Base-by-base conservation (phyloP, 23 tunicate genomes). In the Trididemnum clinides region DNA sequence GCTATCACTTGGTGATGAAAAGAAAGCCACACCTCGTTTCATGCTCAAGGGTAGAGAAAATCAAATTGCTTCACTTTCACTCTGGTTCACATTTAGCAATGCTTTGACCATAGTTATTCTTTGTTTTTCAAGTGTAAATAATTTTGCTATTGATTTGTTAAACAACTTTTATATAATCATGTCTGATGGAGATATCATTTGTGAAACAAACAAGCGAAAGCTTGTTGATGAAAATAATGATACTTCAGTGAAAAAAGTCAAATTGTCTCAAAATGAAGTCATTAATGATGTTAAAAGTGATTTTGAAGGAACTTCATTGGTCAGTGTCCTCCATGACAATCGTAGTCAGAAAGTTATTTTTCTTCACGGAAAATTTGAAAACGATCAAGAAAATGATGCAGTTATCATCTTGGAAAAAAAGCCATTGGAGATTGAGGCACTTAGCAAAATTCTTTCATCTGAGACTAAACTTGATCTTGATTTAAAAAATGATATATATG, bases 401-500 rank as follows among this genome's bases (percentile, higher is more conserved):
- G 90, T 94, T 30, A 37, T 94, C n/a, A 94, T 94, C 33, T 35
- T 94, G 70, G 98, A 94, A 36, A 85, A 85, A 66, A 89, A 85
- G 38, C 82, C 91, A 2, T 51, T 82, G 26, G 57, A 51, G 18
- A 1, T 54, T 51, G 44, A 87, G 21, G 64, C 72, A 12, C 66
- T 89, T 78, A 31, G 51, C 7, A 28, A 82, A 39, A 23, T 94
- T 26, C 74, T 89, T 10, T 84, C 93, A 1, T 72, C 54, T 28
- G 65, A 85, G 54, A 88, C 97, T n/a, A 84, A 88, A 59, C 81
- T 92, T 18, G 33, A 39, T 1, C 21, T 33, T 33, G 92, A 88
- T 30, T 27, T 92, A 33, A 22, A 64, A 33, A 94, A 94, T 69
- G 94, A 94, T 51, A 84, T 89, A 18, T 94, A 89, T 63, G 64